phyloP scores from a whole-genome alignment of 1,140 invertebrate genomes.

The Lordiphosa collinella region DNA sequence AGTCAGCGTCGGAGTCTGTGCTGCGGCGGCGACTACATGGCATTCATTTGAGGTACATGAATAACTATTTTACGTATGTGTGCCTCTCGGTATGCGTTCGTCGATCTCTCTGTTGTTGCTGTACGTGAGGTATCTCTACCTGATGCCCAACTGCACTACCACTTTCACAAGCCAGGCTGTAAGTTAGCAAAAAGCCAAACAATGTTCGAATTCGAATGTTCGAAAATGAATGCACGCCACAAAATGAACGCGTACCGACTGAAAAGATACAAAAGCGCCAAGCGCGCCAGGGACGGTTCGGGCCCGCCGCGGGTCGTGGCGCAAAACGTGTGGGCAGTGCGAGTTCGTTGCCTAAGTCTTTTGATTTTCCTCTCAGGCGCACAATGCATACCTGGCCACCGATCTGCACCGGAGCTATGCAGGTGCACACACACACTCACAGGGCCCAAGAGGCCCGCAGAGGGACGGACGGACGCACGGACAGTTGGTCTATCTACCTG shows the following conservation, averaged over 20 bases:
- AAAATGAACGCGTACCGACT: conserved; percentile 44
- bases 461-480: too few species aligned
- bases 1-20: conserved; percentile 63
- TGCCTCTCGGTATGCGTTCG: conserved; percentile 20
- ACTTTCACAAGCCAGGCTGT: conserved; percentile 50
- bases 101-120: conserved; percentile 21
- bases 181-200: conserved; percentile 38
- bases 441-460: too few species aligned
- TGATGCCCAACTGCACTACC: conserved; percentile 61
- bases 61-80: conserved; percentile 62
- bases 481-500: conserved; percentile 31
- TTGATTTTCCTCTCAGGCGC: conserved; percentile 21
- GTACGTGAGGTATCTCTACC: conserved; percentile 28
- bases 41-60: conserved; percentile 61
- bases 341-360: conserved; percentile 69
- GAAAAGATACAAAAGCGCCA: conserved; percentile 35
- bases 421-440: conserved; percentile 60
- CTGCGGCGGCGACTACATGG: conserved; percentile 40
- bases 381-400: conserved; percentile 30
- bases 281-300: conserved; percentile 51
- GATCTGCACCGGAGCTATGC: conserved; percentile 42
- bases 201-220: conserved; percentile 59
- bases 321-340: not conserved
- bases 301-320: not conserved
- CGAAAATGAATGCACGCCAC: conserved; percentile 66